Evolutionary conservation across 2,113 vertebrate species (phyloP), one percentile per base, ranked within the genome.

Genomic region (Cyprinodon tularosa): DNA sequence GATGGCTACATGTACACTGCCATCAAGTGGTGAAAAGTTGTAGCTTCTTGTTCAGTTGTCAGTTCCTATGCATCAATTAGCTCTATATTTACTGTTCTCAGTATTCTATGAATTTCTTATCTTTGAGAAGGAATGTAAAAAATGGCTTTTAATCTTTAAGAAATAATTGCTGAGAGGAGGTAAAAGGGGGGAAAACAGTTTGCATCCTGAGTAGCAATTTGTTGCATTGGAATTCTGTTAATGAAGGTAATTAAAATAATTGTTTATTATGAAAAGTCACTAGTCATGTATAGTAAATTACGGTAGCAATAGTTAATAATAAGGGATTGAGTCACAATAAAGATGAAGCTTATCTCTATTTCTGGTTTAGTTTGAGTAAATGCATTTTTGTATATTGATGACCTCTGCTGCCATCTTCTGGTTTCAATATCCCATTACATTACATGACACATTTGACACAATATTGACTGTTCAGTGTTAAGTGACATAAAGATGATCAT

Each of bases 401-500:
- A 77, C 20, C 15, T 71, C 62, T 92, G 89, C 91, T 84, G 81
- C 88, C 89, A 92, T 91, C 91, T 91, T 1, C 72, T 91, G 91
- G 88, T 69, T 1, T 15, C 1, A 70, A 45, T 0, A 5, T 11
- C 1, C 42, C n/a, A 89, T 75, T 80, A 84, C 82, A 70, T 38
- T 15, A 50, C 0, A 6, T 20, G 20, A 20, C 42, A 42, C 3
- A 37, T 63, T 45, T 38, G 22, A 47, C 62, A 44, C 12, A 67
- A 60, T 66, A 70, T 64, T 63, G 14, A 68, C n/a, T 66, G 20
- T 72, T 6, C 13, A 57, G n/a, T 36, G 1, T 45, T 69, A 36
- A 78, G 44, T 12, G 42, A 65, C 10, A 47, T 29, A 10, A 66
- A 68, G 42, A 8, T 38, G 67, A 66, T 62, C 20, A 57, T 15